Percentiles rank a stretch among this genome's conserved stretches.
Evolutionary conservation across 2,113 vertebrate genomes (phyloP).

Genomic region (Xenus cinereus): DNA sequence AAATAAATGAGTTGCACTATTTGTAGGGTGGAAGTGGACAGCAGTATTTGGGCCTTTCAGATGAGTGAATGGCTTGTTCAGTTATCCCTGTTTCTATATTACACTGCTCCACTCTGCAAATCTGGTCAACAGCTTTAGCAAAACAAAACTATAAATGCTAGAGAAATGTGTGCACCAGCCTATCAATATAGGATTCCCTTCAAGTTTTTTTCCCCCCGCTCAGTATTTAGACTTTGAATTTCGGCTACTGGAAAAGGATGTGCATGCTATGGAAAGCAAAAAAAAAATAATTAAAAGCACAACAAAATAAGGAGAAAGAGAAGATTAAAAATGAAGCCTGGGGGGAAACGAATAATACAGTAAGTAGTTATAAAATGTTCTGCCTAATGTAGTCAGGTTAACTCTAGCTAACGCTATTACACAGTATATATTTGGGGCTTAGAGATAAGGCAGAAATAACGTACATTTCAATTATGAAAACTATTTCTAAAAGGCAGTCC

Average conservation of each 20-base stretch:
- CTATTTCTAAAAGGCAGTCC: conserved; percentile 25
- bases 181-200: not conserved
- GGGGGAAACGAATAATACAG: not conserved
- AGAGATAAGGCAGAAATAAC: conserved; percentile 37
- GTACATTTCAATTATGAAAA: conserved; percentile 47
- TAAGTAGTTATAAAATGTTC: conserved; percentile 58
- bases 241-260: not conserved
- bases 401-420: conserved; percentile 30
- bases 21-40: not conserved
- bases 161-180: not conserved
- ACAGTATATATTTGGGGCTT: not conserved
- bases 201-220: not conserved
- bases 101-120: not conserved
- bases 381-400: conserved; percentile 43
- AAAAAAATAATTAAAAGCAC: not conserved
- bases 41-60: not conserved
- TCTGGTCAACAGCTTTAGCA: not conserved
- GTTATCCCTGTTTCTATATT: not conserved
- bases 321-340: conserved; percentile 31
- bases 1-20: not conserved
- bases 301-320: conserved; percentile 26
- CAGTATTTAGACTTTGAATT: not conserved
- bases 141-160: not conserved
- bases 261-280: not conserved
- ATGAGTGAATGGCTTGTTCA: not conserved